Evolutionary conservation across 2,797 vertebrate genomes (phyloP), one percentile per base, ranked within the genome.

Genomic region (Diplodus sargus): DNA sequence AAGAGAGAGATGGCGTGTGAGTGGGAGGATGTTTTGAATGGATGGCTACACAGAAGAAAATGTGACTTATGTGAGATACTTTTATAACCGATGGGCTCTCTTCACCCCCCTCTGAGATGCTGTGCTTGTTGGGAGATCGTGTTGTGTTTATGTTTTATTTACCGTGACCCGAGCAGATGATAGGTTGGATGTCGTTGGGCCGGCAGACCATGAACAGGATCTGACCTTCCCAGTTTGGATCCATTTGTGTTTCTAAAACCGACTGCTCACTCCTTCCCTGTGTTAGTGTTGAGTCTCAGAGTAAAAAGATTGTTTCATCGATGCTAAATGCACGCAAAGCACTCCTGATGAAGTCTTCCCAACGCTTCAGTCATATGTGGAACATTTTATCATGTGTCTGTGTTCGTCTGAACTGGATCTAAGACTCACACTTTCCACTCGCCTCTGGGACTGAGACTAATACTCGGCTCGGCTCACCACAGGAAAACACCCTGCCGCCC

Each of bases 381-480:
- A 30, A 58, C 8, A 12, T 47, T 42, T 16, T 7, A n/a, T 49
- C 4, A n/a, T 11, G 45, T 30, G 22, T 69, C 65, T 57, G 58
- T n/a, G 15, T 82, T 68, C 9, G 22, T 56, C 28, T 54, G 57
- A 28, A 16, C 30, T 64, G 25, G 43, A 70, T 77, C 75, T 60
- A 30, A 56, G 48, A 61, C 60, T 71, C 69, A 76, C 54, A 72
- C 73, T 79, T 76, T 83, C 82, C 72, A 68, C 30, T 23, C 56
- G 25, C 73, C 70, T 78, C 39, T 70, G 47, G 45, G 68, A 63
- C 63, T 77, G 43, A 82, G 82, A 69, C 45, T 56, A 63, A 61
- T 39, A 73, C 4, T 10, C 79, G 70, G 18, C 53, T 79, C 20
- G 28, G 11, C 61, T 74, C 53, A 65, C 54, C 42, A 1, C 67